Evolutionary conservation across 2,888 invertebrate genomes (phyloP).

Genomic region (Ramazzottius varieornatus): DNA sequence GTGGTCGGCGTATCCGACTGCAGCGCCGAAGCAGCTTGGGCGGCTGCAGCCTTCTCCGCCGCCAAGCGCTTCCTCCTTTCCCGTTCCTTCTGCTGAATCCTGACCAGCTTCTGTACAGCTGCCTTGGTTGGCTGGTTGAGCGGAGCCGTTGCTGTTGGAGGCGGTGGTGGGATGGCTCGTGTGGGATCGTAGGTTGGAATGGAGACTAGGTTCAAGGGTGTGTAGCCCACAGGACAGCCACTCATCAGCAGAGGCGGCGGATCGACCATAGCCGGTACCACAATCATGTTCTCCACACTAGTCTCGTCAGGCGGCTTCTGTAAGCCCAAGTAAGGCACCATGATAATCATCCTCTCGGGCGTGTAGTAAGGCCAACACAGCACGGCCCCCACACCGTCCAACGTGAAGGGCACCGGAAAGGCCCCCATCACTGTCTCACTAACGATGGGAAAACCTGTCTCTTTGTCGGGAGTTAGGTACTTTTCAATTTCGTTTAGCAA

Average conservation of each 20-base stretch:
- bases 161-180: conserved; percentile 1
- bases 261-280: not conserved
- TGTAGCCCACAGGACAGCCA: not conserved
- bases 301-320: not conserved
- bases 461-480: not conserved
- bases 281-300: not conserved
- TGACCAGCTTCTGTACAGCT: not conserved
- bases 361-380: not conserved
- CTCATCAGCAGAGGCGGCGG: not conserved
- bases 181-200: conserved; percentile 1
- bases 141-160: not conserved
- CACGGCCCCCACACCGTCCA: not conserved
- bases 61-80: not conserved
- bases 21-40: not conserved
- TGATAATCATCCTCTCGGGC: not conserved
- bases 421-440: not conserved
- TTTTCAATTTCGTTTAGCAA: too few relatives aligned
- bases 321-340: not conserved
- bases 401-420: not conserved
- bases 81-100: not conserved
- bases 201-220: not conserved
- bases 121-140: not conserved
- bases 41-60: not conserved
- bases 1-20: not conserved
- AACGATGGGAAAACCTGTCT: not conserved